These are phyloP conservation scores for Elaphurus davidianus DNA, from an alignment of 2,113 vertebrate genomes.

Conservation along the genomic window DNA sequence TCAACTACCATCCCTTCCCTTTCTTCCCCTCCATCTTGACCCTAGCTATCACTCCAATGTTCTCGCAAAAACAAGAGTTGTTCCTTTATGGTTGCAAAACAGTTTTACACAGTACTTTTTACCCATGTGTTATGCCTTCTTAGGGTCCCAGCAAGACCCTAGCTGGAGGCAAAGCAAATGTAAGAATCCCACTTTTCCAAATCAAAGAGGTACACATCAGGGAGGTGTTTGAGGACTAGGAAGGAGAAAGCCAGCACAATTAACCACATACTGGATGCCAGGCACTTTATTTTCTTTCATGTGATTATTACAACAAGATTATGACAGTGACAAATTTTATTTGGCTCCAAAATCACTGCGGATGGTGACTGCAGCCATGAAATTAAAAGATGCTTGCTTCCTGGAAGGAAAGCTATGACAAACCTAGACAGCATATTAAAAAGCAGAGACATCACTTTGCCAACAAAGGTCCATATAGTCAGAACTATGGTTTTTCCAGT, in stretches of 20 bases:
- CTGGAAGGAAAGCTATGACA: background rate
- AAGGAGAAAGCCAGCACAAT: background rate
- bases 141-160: background rate
- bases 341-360: background rate
- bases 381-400: background rate
- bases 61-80: background rate
- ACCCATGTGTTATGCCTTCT: background rate
- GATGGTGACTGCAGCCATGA: background rate
- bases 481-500: background rate
- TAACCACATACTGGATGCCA: background rate
- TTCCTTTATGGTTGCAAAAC: background rate
- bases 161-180: background rate
- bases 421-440: background rate
- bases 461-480: background rate
- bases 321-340: background rate
- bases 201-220: background rate
- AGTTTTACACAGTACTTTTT: background rate
- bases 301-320: background rate
- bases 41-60: background rate
- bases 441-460: background rate
- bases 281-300: background rate
- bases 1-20: background rate
- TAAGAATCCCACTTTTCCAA: background rate
- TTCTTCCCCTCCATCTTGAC: background rate
- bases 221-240: background rate